These are phyloP conservation scores for Brachionus manjavacas DNA, from an alignment of 1,140 invertebrate species.

Conservation along the genomic window DNA sequence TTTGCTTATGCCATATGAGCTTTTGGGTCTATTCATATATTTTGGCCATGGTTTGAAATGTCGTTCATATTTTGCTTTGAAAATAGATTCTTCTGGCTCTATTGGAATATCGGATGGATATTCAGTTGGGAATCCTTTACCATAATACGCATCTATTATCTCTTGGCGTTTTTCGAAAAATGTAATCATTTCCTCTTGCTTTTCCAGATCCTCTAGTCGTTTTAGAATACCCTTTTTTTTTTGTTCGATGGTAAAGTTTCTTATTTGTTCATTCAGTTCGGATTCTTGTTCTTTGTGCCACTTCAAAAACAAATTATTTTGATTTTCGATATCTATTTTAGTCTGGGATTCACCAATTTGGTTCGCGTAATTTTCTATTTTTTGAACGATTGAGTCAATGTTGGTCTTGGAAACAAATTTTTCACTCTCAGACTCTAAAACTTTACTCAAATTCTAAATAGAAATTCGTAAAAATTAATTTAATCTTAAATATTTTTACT, in stretches of 20 bases:
- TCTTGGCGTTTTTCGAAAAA: constrained; percentile 41
- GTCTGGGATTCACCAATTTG: not conserved
- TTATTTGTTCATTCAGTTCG: constrained; percentile 2
- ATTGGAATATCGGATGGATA: constrained; percentile 29
- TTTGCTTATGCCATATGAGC: constrained; percentile 5
- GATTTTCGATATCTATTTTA: not conserved
- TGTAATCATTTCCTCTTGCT: constrained; percentile 26
- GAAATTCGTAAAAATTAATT: not conserved
- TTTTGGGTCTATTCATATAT: constrained; percentile 32
- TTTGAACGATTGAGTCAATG: not conserved
- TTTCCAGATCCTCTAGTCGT: not conserved
- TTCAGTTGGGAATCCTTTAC: constrained; percentile 15
- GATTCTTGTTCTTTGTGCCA: constrained; percentile 21
- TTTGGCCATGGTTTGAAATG: constrained; percentile 42
- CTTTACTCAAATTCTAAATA: not conserved
- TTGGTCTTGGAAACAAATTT: not conserved
- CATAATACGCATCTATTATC: constrained; percentile 38
- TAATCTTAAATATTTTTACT: not conserved
- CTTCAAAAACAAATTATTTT: constrained; percentile 14
- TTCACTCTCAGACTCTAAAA: not conserved
- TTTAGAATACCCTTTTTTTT: constrained; percentile 21
- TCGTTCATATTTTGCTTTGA: constrained; percentile 3
- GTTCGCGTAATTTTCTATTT: not conserved
- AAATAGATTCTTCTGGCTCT: constrained; percentile 31
- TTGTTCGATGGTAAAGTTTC: not conserved